phyloP scores from a whole-genome alignment of 2,113 vertebrate species.

The Paradoxurus hermaphroditus region DNA sequence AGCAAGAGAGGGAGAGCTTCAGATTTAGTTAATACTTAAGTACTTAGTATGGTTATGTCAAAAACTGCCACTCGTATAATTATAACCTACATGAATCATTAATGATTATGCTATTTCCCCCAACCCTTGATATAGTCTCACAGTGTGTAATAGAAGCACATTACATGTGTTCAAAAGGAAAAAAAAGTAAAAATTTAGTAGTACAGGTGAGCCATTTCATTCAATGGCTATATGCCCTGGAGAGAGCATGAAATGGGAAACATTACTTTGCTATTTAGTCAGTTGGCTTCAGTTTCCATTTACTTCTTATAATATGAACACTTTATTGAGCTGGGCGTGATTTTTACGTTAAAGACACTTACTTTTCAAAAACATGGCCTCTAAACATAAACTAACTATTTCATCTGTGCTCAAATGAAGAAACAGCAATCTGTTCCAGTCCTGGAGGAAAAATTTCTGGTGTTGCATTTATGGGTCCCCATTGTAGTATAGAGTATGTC shows the following conservation, averaged over 20 bases:
- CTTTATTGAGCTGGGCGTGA: not conserved
- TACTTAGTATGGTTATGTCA: not conserved
- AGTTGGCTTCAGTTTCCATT: constrained; percentile 43
- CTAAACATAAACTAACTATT: constrained; percentile 42
- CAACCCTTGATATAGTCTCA: not conserved
- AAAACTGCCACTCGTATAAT: not conserved
- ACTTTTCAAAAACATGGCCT: constrained; percentile 43
- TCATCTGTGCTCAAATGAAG: constrained; percentile 46
- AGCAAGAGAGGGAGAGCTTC: not conserved
- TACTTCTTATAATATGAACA: constrained; percentile 24
- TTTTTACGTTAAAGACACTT: constrained; percentile 45
- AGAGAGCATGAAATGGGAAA: not conserved
- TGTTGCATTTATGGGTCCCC: constrained; percentile 39
- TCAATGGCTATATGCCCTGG: not conserved
- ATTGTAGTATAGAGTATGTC: not conserved
- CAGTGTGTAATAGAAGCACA: not conserved
- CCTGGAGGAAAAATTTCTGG: constrained; percentile 36
- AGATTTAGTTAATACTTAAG: not conserved
- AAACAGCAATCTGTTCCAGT: constrained; percentile 40
- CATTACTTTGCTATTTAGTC: not conserved
- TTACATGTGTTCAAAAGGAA: not conserved
- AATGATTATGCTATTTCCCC: not conserved
- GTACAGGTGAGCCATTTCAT: not conserved
- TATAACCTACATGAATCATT: not conserved
- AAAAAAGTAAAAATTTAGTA: constrained; percentile 2